Evolutionary conservation across 2,113 vertebrate genomes (phyloP), one percentile per base, ranked within the genome.

Genomic region (Carassius carassius): DNA sequence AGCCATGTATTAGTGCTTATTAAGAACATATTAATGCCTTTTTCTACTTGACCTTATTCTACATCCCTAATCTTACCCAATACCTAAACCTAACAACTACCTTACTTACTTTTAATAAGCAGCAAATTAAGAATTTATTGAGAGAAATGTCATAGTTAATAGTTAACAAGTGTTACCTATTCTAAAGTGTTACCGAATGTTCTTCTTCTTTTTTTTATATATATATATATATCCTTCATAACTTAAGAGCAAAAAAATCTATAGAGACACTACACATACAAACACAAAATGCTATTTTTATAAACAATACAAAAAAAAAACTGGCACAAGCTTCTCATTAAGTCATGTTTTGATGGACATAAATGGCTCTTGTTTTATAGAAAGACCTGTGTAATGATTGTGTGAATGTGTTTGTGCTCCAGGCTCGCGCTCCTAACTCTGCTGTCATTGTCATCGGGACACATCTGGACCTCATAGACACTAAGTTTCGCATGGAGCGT

Each of bases 351-450:
- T 62, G 58, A 62, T 62, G 58, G 58, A 62, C 58, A 47, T 10
- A 47, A 2, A 47, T 47, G 44, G 44, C 44, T 3, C 3, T 41
- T 12, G 32, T 56, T 54, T 49, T 78, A 41, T 78, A 23, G 14
- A 16, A 5, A 0, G 49, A 16, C 13, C 49, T 41, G 58, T 8
- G 19, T 17, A 51, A 51, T 51, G 49, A 51, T 51, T 0, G 17
- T 44, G 51, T 82, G 58, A 54, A 7, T 29, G 60, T 56, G 21
- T 87, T 13, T 37, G 8, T 77, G 54, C 72, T 81, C 0, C 86
- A 99, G 98, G 97, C 98, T 11, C 96, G 98, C 54, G 98, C 98
- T 41, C 97, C 98, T 0, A 99, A 97, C 76, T 96, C 98, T 0
- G 96, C 94, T 0, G 98, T 99, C 88, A 81, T 99, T 81, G 97